These are phyloP conservation scores for Balanococcus diminutus DNA, from an alignment of 2,888 invertebrate species.

Conservation along the genomic window DNA sequence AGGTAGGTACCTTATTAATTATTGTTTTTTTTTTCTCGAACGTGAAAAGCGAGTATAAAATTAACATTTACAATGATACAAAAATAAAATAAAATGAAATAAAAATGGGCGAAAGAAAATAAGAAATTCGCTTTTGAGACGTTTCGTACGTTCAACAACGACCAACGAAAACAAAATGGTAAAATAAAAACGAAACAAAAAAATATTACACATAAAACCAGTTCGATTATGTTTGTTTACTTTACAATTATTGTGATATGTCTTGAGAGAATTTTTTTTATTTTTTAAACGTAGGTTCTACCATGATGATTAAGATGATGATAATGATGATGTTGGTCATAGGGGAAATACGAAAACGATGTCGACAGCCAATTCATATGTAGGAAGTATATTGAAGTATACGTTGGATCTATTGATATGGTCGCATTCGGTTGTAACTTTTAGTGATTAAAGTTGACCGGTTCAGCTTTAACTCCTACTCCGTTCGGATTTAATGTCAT, in stretches of 20 bases:
- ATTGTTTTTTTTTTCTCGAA: constrained; percentile 28
- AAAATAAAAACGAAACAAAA: not conserved
- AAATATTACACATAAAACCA: constrained; percentile 3
- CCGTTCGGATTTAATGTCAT: constrained; percentile 73
- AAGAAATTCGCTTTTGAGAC: not conserved
- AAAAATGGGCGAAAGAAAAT: not conserved
- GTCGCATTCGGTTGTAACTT: not conserved
- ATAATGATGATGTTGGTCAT: not conserved
- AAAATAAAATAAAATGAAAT: not conserved
- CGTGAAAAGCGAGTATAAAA: constrained; percentile 29
- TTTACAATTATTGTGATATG: constrained; percentile 34
- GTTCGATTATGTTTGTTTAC: constrained; percentile 15
- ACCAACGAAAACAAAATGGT: not conserved
- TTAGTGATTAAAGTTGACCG: constrained; percentile 59
- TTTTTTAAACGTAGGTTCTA: not conserved
- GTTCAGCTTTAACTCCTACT: constrained; percentile 69
- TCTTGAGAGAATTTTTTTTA: not conserved
- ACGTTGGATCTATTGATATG: constrained; percentile 32
- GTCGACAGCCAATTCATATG: not conserved
- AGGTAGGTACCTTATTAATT: not conserved
- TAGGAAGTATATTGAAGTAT: not conserved
- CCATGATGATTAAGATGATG: not conserved
- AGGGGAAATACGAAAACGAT: not conserved
- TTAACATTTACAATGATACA: constrained; percentile 11
- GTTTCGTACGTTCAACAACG: not conserved